Evolutionary conservation across 2,888 invertebrate genomes (phyloP).

Genomic region (Eulithis prunata): DNA sequence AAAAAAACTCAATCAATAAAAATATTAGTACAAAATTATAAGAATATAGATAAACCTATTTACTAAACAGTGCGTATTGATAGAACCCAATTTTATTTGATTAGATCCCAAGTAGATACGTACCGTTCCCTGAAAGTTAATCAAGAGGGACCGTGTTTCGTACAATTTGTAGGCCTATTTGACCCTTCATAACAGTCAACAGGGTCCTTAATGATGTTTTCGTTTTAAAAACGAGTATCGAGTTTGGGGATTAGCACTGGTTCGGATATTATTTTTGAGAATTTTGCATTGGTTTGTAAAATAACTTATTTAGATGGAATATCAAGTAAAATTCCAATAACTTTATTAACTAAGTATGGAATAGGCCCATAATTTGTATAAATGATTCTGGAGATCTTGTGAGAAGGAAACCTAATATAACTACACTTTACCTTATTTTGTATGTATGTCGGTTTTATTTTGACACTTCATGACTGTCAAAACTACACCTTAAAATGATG

Average conservation of each 20-base stretch:
- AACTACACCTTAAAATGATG: no score
- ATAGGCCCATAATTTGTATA: no score
- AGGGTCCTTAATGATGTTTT: constrained; percentile 60
- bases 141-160: constrained; percentile 70
- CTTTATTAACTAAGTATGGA: no score
- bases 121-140: constrained; percentile 65
- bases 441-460: no score
- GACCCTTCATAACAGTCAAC: constrained; percentile 72
- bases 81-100: constrained; percentile 67
- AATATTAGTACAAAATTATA: background rate
- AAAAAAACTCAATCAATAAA: no score
- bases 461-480: no score
- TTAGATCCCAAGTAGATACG: constrained; percentile 54
- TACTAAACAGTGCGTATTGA: constrained; percentile 51
- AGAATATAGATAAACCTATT: background rate
- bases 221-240: constrained; percentile 58
- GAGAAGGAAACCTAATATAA: no score
- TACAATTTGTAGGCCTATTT: constrained; percentile 72
- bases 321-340: no score
- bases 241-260: constrained; percentile 24
- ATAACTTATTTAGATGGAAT: no score
- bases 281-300: no score
- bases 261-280: background rate
- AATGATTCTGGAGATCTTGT: no score
- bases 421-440: no score